Percentiles rank a stretch among this genome's conserved stretches.
Evolutionary conservation across 2,888 invertebrate genomes (phyloP).

Genomic region (Drosophila sordidula): DNA sequence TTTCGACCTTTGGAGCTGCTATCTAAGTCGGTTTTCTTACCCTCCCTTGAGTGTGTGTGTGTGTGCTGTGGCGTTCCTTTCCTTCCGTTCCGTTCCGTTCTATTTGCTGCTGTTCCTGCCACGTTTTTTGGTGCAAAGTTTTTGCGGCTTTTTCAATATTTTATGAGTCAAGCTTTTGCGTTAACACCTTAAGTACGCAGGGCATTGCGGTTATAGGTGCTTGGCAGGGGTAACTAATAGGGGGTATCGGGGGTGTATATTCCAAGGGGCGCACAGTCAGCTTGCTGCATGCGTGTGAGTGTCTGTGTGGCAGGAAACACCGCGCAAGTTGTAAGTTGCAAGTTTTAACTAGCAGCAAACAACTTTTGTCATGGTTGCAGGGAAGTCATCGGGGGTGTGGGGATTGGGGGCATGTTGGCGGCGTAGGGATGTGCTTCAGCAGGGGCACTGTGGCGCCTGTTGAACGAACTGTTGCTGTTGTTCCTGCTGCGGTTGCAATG

Average conservation of each 20-base stretch:
- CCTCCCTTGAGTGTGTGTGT: neutral
- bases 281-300: slow-evolving; percentile 5
- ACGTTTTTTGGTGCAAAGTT: slow-evolving; percentile 79
- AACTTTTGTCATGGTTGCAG: slow-evolving; percentile 43
- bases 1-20: slow-evolving; percentile 51
- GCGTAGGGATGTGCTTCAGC: no score
- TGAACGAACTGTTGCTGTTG: slow-evolving; percentile 52
- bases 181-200: slow-evolving; percentile 81
- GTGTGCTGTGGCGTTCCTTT: slow-evolving; percentile 12
- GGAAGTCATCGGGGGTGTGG: slow-evolving; percentile 8
- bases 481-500: slow-evolving; percentile 69
- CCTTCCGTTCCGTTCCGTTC: slow-evolving; percentile 19
- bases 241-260: slow-evolving; percentile 1
- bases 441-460: slow-evolving; percentile 54
- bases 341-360: slow-evolving; percentile 75
- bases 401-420: neutral
- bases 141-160: slow-evolving; percentile 84
- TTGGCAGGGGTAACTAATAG: neutral
- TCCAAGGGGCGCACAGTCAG: slow-evolving; percentile 10
- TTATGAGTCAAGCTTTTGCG: slow-evolving; percentile 82
- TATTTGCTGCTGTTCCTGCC: slow-evolving; percentile 26
- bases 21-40: slow-evolving; percentile 33
- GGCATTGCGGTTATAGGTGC: slow-evolving; percentile 61
- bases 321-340: slow-evolving; percentile 77
- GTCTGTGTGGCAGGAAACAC: slow-evolving; percentile 71